Evolutionary conservation across 92 coral and sea anemone species (phyloP).

Genomic region (Porites rus): DNA sequence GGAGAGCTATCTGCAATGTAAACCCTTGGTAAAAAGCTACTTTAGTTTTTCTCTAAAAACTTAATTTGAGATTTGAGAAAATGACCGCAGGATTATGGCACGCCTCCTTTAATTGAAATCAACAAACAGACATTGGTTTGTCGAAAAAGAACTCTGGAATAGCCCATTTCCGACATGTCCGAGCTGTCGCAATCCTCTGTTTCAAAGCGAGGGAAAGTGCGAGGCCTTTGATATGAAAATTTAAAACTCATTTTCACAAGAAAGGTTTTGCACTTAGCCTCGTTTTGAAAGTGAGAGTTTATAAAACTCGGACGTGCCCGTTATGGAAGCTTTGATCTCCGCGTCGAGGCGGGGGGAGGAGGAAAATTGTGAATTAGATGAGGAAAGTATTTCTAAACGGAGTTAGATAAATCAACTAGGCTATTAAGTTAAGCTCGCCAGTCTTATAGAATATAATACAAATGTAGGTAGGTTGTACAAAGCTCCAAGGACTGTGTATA

Average conservation of each 20-base stretch:
- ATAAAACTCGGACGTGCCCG: too few relatives aligned
- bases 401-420: constrained; percentile 1
- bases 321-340: too few relatives aligned
- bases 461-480: background rate
- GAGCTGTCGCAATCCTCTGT: too few relatives aligned
- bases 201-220: too few relatives aligned
- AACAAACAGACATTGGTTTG: background rate
- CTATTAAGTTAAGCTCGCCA: constrained; percentile 17
- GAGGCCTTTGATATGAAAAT: too few relatives aligned
- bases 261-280: too few relatives aligned
- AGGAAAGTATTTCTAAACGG: background rate
- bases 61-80: too few relatives aligned
- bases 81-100: background rate
- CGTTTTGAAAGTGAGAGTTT: too few relatives aligned
- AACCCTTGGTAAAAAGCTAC: background rate
- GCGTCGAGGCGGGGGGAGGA: background rate
- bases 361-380: background rate
- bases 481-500: background rate
- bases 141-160: background rate
- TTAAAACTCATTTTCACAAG: too few relatives aligned
- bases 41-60: background rate
- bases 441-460: constrained; percentile 4
- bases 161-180: too few relatives aligned
- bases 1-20: background rate
- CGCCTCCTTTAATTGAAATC: background rate